These are phyloP conservation scores for Atta cephalotes DNA, from an alignment of 1,140 invertebrate genomes.

Conservation along the genomic window DNA sequence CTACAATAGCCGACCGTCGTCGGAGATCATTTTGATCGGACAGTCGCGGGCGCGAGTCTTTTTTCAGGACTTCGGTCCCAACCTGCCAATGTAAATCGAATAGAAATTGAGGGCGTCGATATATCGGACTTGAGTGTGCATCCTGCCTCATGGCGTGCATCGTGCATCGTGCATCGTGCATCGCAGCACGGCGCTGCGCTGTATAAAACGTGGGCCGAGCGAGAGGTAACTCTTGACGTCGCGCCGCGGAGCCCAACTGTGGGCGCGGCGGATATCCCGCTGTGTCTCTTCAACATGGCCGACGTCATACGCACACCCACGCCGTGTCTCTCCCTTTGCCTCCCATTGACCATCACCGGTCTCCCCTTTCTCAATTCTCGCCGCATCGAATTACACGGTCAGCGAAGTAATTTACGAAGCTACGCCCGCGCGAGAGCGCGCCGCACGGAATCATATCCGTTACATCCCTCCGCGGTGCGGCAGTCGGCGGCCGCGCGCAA, in stretches of 20 bases:
- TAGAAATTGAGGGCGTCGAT: constrained; percentile 70
- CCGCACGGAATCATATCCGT: constrained; percentile 72
- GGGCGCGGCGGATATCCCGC: constrained; percentile 82
- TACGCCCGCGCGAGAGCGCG: constrained; percentile 57
- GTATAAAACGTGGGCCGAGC: constrained; percentile 57
- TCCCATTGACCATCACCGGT: constrained; percentile 27
- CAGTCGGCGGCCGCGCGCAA: constrained; percentile 55
- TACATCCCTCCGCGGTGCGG: constrained; percentile 50
- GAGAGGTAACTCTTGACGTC: constrained; percentile 41
- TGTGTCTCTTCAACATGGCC: constrained; percentile 81
- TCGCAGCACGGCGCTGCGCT: constrained; percentile 27
- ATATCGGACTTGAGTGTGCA: constrained; percentile 25
- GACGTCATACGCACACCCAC: constrained; percentile 79
- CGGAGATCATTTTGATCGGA: constrained; percentile 13
- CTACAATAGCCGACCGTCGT: constrained; percentile 12
- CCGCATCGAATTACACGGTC: constrained; percentile 71
- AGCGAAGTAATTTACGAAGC: constrained; percentile 70
- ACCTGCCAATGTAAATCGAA: constrained; percentile 61
- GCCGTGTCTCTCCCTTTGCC: constrained; percentile 50
- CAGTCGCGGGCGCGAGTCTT: background rate
- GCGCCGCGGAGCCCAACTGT: constrained; percentile 69
- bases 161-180: background rate
- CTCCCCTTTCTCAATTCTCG: constrained; percentile 58
- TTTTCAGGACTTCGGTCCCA: constrained; percentile 32
- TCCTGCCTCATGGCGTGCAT: background rate